A percentile compares a stretch with the other conserved stretches of the same genome.
phyloP scores from a whole-genome alignment of 2,113 vertebrate genomes.

The Fregata magnificens region DNA sequence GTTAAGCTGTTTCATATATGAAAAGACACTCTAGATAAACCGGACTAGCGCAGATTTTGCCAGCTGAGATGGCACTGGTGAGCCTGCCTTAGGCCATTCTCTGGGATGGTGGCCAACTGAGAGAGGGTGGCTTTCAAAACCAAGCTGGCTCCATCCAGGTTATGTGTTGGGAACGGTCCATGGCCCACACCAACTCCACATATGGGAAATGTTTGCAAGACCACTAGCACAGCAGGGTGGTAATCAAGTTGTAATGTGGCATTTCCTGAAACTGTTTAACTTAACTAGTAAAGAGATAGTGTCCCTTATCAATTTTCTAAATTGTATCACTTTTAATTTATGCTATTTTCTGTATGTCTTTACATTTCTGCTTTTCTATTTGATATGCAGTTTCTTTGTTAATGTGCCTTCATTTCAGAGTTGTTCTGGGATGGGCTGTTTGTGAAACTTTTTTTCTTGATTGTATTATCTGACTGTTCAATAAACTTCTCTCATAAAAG shows the following conservation, averaged over 20 bases:
- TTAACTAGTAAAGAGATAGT: background rate
- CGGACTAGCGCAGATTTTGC: background rate
- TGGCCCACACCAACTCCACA: background rate
- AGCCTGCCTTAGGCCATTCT: background rate
- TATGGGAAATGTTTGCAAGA: background rate
- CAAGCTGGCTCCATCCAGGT: background rate
- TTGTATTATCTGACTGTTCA: background rate
- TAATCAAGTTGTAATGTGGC: background rate
- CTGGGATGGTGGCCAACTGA: background rate
- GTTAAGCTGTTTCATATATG: background rate
- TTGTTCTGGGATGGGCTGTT: background rate
- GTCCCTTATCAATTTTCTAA: background rate
- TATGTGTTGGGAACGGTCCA: accelerated
- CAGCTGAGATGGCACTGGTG: background rate
- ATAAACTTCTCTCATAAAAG: background rate
- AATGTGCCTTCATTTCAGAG: background rate
- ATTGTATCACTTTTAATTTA: background rate
- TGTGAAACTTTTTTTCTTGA: background rate
- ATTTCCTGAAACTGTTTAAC: background rate
- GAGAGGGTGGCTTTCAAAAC: background rate
- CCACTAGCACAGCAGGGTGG: background rate
- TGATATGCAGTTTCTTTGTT: background rate
- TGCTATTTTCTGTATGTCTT: background rate
- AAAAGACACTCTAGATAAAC: background rate
- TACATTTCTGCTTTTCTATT: background rate